A percentile compares a stretch with the other conserved stretches of the same genome.
Evolutionary conservation across 2,113 vertebrate species (phyloP).

Genomic region (Protobothrops flavoviridis): DNA sequence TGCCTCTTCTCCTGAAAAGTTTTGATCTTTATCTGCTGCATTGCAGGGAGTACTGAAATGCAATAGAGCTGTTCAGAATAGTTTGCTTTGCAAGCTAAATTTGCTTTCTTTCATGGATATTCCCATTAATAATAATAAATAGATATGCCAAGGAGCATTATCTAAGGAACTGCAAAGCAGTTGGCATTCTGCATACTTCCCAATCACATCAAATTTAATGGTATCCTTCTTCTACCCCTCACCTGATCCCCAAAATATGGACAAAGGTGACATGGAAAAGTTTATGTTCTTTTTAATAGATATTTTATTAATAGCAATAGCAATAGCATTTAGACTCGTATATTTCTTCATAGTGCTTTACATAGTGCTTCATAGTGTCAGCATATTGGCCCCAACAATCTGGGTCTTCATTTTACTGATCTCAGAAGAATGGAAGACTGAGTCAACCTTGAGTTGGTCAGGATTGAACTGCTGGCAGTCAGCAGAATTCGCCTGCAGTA

Average conservation of each 20-base stretch:
- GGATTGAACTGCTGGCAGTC: neutral
- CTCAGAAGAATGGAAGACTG: neutral
- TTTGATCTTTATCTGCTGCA: neutral
- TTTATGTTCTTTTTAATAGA: neutral
- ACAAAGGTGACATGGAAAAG: neutral
- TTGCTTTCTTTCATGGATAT: neutral
- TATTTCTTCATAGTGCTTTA: neutral
- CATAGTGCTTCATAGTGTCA: neutral
- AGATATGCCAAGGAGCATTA: neutral
- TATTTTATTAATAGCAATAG: neutral
- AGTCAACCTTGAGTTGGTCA: neutral
- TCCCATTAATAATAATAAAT: constrained; percentile 15
- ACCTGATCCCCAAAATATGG: neutral
- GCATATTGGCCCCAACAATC: neutral
- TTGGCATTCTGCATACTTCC: neutral
- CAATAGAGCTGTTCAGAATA: neutral
- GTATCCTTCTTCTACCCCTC: neutral
- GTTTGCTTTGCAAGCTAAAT: constrained; percentile 11
- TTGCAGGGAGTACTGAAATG: neutral
- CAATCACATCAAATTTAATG: neutral
- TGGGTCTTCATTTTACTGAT: neutral
- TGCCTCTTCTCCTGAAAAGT: neutral
- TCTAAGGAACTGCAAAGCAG: neutral
- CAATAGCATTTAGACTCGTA: neutral
- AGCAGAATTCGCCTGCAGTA: neutral